Base-by-base conservation (phyloP, 2,888 invertebrate genomes). In the Habroteleia sp. region DNA sequence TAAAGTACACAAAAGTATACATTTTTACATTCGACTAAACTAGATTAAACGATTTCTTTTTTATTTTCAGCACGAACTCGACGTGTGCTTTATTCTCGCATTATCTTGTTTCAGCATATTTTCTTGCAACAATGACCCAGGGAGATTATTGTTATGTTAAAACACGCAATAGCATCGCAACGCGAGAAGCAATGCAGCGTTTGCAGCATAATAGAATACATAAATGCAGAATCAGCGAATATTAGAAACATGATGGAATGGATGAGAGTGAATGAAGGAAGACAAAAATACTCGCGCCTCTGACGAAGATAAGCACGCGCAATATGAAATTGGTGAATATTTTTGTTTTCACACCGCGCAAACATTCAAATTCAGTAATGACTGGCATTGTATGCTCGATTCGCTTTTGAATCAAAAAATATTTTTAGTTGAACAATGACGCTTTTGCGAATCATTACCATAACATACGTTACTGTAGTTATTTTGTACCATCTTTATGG, bases 61-160 rank as follows among this genome's bases (percentile, higher is more conserved):
- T 46, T 62, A 29, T 54, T 60, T 65, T 31, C 60, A 50, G 25
- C 52, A 8, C 42, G 50, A 69, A 52, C 69, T 60, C 50, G 58
- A 60, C 69, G 50, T 46, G 60, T 54, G 54, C 54, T 58, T 58
- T 71, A 60, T 71, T 35, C 54, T 46, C 41, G 54, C 44, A 13
- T 58, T 69, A 75, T 75, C 60, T 60, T 58, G 54, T 71, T 71
- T 50, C 46, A 75, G 65, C 54, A 77, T 74, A 78, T 81, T 79
- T 81, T 77, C 75, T 76, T 71, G 73, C 77, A 78, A 80, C 77
- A 81, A 79, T 79, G 78, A 80, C 66, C 50, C 71, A 50, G 69
- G 48, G 60, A 62, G 71, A 79, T 81, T 79, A 79, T 82, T 81
- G 81, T 82, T 80, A 82, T 82, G 82, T 77, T 80, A 82, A 81